Percentiles rank a stretch among this genome's conserved stretches.
Conservation (phyloP, 2,888 invertebrate genomes). For the Drosophila neotestacea region DNA sequence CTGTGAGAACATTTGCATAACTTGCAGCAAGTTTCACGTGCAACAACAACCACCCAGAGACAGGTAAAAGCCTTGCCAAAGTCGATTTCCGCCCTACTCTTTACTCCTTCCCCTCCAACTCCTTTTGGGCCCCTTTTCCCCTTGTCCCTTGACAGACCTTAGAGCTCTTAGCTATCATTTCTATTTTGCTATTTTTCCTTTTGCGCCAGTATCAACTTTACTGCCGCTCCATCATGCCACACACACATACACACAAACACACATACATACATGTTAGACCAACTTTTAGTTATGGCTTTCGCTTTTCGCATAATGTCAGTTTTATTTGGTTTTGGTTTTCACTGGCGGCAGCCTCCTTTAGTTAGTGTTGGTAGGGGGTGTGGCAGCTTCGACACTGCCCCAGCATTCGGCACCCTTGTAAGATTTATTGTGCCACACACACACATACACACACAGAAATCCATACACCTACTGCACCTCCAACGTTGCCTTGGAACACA, state of each 20-base stretch:
- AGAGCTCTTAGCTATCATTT: slow-evolving; percentile 63
- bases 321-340: slow-evolving; percentile 81
- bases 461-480: slow-evolving; percentile 41
- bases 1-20: slow-evolving; percentile 71
- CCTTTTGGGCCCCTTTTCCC: background rate
- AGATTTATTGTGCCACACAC: slow-evolving; percentile 72
- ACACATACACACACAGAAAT: slow-evolving; percentile 24
- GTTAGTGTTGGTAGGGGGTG: background rate
- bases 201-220: slow-evolving; percentile 70
- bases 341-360: slow-evolving; percentile 25
- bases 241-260: slow-evolving; percentile 1
- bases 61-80: slow-evolving; percentile 76
- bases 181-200: slow-evolving; percentile 67
- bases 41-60: slow-evolving; percentile 32
- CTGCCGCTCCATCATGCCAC: slow-evolving; percentile 69
- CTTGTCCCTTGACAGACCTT: background rate
- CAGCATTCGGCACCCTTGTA: slow-evolving; percentile 77
- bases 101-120: background rate
- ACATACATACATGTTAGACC: slow-evolving; percentile 53
- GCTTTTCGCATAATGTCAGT: slow-evolving; percentile 82
- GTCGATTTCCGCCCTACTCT: slow-evolving; percentile 66
- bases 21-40: slow-evolving; percentile 66
- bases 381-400: slow-evolving; percentile 33
- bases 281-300: slow-evolving; percentile 81
- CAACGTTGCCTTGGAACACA: slow-evolving; percentile 36